A percentile compares a stretch with the other conserved stretches of the same genome.
Conservation (phyloP, 2,113 vertebrate species). For the Syngnathoides biaculeatus region DNA sequence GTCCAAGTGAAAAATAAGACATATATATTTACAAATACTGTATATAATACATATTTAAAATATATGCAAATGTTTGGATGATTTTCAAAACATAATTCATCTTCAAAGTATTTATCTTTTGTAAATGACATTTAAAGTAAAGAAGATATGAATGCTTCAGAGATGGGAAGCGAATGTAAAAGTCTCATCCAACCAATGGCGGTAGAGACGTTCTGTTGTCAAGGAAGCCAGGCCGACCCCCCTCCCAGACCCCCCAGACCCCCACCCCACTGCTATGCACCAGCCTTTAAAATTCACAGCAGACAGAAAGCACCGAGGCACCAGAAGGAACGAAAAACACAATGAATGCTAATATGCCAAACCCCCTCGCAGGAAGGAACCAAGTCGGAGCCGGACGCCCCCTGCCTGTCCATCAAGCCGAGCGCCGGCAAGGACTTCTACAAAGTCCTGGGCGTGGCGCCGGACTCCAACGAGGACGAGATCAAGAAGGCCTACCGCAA, state of each 20-base stretch:
- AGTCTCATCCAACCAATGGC: conserved; percentile 46
- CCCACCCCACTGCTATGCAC: conserved; percentile 16
- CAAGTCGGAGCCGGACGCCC: conserved; percentile 65
- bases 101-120: neutral
- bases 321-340: neutral
- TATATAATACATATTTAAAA: neutral
- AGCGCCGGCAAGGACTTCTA: conserved; percentile 90
- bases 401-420: conserved; percentile 69
- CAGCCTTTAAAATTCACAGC: conserved; percentile 29
- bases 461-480: conserved; percentile 90
- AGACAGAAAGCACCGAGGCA: neutral
- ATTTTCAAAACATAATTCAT: too few relatives aligned
- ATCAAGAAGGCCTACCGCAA: conserved; percentile 96
- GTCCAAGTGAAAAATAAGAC: too few relatives aligned
- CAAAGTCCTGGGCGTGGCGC: conserved; percentile 86
- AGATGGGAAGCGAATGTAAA: conserved; percentile 27
- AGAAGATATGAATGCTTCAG: neutral
- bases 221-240: conserved; percentile 15
- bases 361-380: conserved; percentile 58
- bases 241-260: conserved; percentile 10
- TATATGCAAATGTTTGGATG: neutral
- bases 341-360: conserved; percentile 1
- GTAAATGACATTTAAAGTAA: neutral
- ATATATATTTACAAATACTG: too few relatives aligned
- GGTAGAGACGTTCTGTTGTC: conserved; percentile 42